Evolutionary conservation across 2,888 invertebrate species (phyloP).

Genomic region (Drosophila vallismaia): DNA sequence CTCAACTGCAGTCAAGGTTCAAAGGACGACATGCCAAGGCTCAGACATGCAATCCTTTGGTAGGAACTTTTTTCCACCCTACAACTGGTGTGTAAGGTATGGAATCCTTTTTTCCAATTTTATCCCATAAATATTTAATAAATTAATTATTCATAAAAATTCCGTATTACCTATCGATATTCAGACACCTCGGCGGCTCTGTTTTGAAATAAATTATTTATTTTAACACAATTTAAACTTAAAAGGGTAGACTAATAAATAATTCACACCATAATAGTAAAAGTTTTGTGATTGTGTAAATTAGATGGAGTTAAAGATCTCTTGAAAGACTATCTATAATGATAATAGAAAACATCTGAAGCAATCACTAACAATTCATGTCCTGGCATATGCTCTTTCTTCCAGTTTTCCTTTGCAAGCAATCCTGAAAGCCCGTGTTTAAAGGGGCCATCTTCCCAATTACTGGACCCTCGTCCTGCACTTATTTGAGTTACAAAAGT

Average conservation of each 20-base stretch:
- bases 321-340: no score
- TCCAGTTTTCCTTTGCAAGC: constrained; percentile 5
- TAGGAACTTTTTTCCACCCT: neutral
- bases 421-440: constrained; percentile 6
- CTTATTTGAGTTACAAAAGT: constrained; percentile 73
- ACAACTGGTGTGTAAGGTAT: neutral
- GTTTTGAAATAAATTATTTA: neutral
- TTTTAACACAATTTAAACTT: neutral
- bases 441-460: constrained; percentile 2
- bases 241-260: neutral
- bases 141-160: neutral
- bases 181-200: no score
- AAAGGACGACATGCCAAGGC: constrained; percentile 21
- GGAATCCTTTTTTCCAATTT: neutral
- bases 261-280: neutral
- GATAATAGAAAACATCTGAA: no score
- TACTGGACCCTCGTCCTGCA: constrained; percentile 38
- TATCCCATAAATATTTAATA: neutral
- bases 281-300: neutral
- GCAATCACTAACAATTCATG: neutral
- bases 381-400: constrained; percentile 15
- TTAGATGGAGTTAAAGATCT: neutral
- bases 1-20: constrained; percentile 29
- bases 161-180: neutral
- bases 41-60: constrained; percentile 24